Percentiles rank a stretch among this genome's conserved stretches.
Conservation (phyloP, 2,113 vertebrate genomes). For the Heterotilapia buettikoferi region DNA sequence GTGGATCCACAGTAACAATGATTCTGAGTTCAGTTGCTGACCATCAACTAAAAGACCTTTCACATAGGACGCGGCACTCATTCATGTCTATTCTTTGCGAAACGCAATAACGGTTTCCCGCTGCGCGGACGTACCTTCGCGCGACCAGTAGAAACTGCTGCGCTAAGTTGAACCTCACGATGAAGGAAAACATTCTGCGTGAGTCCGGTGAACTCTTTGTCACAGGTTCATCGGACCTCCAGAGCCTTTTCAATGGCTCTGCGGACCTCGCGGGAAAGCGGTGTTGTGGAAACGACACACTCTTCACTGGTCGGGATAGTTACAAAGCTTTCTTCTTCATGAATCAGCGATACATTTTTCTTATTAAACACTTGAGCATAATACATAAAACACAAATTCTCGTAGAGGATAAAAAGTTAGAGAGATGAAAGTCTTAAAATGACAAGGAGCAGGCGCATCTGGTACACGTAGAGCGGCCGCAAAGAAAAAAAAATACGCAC, state of each 20-base stretch:
- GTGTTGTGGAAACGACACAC: background rate
- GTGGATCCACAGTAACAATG: background rate
- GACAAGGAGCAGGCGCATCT: background rate
- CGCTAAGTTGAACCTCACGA: background rate
- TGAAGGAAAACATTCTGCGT: background rate
- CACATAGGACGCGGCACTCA: background rate
- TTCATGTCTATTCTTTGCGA: background rate
- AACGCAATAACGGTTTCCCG: background rate
- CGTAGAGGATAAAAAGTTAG: background rate
- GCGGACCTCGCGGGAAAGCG: background rate
- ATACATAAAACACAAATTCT: background rate
- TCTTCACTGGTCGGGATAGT: background rate
- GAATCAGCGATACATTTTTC: background rate
- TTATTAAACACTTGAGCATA: background rate
- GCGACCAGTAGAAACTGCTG: background rate
- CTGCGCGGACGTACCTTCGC: background rate
- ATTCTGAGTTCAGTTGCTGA: background rate
- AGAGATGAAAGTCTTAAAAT: background rate
- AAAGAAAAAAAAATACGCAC: background rate
- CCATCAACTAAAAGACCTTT: background rate
- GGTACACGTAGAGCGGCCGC: background rate
- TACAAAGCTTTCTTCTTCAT: background rate
- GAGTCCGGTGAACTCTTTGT: background rate
- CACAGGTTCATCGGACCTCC: background rate
- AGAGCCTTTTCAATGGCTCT: background rate